Evolutionary conservation across 2,888 invertebrate genomes (phyloP), one percentile per base, ranked within the genome.

Genomic region (Platypus cylindrus): DNA sequence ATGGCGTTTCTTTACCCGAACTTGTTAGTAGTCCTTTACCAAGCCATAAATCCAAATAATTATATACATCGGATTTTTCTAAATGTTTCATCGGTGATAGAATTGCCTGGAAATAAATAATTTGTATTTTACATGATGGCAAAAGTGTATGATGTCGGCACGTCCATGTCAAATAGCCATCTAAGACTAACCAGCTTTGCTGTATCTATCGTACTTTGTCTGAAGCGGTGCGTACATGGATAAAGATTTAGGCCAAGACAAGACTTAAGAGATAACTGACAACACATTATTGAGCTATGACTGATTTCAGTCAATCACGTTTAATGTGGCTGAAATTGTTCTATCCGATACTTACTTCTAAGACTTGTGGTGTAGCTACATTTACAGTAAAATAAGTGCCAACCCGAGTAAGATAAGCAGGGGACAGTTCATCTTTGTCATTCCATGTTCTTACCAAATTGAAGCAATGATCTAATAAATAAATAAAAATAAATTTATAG

Each of bases 11-110:
- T n/a, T 17, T 13, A 34, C 45, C 45, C 31, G 36, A 36, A 33
- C 43, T 44, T 23, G 43, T 43, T 11, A 46, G 20, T 2, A 46
- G 25, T 16, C 46, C 46, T 11, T 41, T 32, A 11, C 42, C 45
- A 5, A 45, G 33, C 46, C 46, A 46, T 7, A 31, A 18, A 3
- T 36, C 7, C 16, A 46, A 14, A 25, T 38, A 41, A 4, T 8
- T 11, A 14, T 41, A 41, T 2, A 26, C 3, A 11, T 7, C 5
- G 2, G 29, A 18, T n/a, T 41, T 41, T 18, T 34, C 17, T 11
- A 37, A 15, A 17, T 41, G 16, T 30, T 36, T 36, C 15, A 20
- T 30, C 5, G 24, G 22, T 9, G 32, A 28, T 9, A 40, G 32
- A 25, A 30, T 17, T 4, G 17, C 24, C 39, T 39, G 32, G 16